Evolutionary conservation across 2,888 invertebrate genomes (phyloP).

Genomic region (Salticus scenicus): DNA sequence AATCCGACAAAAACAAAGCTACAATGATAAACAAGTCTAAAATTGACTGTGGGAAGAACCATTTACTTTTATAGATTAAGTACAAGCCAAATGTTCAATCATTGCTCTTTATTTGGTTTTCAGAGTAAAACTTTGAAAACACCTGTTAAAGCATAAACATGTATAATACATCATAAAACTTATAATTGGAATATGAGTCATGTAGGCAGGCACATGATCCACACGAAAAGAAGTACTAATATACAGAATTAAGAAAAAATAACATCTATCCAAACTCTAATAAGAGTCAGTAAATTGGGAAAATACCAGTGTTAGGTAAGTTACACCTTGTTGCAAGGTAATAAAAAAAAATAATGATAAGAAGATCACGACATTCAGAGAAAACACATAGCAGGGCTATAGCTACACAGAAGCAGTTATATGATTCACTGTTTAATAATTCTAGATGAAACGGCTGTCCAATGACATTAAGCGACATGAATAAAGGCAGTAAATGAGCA

Average conservation of each 20-base stretch:
- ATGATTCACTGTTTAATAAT: not conserved
- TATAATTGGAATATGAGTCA: not conserved
- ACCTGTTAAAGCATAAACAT: too few species aligned
- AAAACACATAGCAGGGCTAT: conserved; percentile 19
- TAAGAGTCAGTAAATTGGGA: conserved; percentile 14
- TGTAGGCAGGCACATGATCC: not conserved
- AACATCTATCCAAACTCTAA: conserved; percentile 36
- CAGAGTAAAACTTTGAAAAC: too few species aligned
- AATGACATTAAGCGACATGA: not conserved
- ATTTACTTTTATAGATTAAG: too few species aligned
- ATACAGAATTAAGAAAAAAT: not conserved
- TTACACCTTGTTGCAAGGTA: conserved; percentile 42
- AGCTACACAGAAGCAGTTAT: not conserved
- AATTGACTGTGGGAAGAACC: too few species aligned
- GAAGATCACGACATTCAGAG: not conserved
- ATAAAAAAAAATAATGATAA: too few species aligned
- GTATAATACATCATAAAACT: too few species aligned
- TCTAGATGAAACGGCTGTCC: not conserved
- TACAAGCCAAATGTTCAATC: too few species aligned
- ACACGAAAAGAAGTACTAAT: not conserved
- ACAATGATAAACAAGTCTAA: too few species aligned
- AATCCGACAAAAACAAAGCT: too few species aligned
- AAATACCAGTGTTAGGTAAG: conserved; percentile 65
- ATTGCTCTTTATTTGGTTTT: too few species aligned
- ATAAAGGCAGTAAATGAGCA: not conserved